Base-by-base conservation (phyloP, 64 coral and sea anemone genomes). In the Actinia tenebrosa region DNA sequence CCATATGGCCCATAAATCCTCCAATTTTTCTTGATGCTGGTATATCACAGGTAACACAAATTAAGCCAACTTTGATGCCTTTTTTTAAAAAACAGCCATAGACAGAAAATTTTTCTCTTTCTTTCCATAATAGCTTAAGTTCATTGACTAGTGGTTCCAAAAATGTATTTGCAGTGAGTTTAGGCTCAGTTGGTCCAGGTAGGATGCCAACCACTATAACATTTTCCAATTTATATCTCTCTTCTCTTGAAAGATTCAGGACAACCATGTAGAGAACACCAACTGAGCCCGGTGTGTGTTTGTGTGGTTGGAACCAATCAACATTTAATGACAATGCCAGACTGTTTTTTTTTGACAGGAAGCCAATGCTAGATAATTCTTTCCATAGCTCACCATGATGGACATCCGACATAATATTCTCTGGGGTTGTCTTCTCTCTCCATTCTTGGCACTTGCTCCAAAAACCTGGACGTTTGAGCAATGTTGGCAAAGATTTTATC, bases 291-390 rank as follows among this genome's bases (percentile, higher is more conserved):
- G 85, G 85, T 25, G 77, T 87, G 44, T 91, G 90, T 4, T 91
- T 91, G 46, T 91, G 85, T 86, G 90, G 90, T 44, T 61, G 77
- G 53, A 91, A 91, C 90, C 90, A 91, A 84, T 87, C 23, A 88
- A 78, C 10, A 88, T 18, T 56, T 82, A 91, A 80, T 78, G 85
- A 82, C 26, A 91, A 44, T 82, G 90, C 86, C 10, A 92, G 86
- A 47, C 86, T 88, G 61, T 23, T 58, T 0, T 22, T 87, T 11
- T 23, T 37, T 37, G 17, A 53, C 0, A 86, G 44, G 64, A 91
- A 86, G 7, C 72, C 86, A 58, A 2, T 60, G 10, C 52, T 77
- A 42, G 69, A 79, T 53, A 88, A 77, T 26, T 88, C 30, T 37
- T 37, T 37, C 71, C 71, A 88, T 27, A 88, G 30, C 77, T 79